These are phyloP conservation scores for Aradus depressus DNA, from an alignment of 2,888 invertebrate species.

Conservation along the genomic window DNA sequence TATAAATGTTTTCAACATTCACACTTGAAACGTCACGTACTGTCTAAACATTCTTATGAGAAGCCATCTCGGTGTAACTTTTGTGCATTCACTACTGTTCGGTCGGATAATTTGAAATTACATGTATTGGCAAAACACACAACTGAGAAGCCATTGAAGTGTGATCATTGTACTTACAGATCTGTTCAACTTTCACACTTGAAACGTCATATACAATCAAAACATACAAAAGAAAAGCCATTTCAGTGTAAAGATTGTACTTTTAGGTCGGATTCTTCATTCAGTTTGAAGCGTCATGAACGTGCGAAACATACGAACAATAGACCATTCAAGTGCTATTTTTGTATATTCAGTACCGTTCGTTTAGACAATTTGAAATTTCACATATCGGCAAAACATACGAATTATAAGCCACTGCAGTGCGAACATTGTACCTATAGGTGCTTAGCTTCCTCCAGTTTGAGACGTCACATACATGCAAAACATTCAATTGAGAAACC, in stretches of 20 bases:
- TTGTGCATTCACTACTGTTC: constrained; percentile 1
- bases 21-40: not conserved
- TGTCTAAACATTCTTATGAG: not conserved
- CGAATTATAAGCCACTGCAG: constrained; percentile 1
- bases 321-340: not conserved
- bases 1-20: no score
- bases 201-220: not conserved
- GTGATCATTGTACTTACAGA: not conserved
- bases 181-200: not conserved
- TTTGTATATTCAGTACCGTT: not conserved
- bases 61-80: not conserved
- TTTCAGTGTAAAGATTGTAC: constrained; percentile 5
- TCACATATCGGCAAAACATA: constrained; percentile 3
- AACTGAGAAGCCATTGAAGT: constrained; percentile 1
- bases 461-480: not conserved
- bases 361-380: constrained; percentile 1
- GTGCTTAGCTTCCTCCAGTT: not conserved
- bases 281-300: not conserved
- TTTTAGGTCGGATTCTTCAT: not conserved
- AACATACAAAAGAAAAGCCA: constrained; percentile 1
- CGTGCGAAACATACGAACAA: not conserved
- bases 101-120: not conserved
- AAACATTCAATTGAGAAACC: not conserved
- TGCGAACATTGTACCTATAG: constrained; percentile 1
- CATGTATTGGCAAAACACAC: constrained; percentile 8